phyloP scores from a whole-genome alignment of 2,888 invertebrate species.

The Sesamia inferens region DNA sequence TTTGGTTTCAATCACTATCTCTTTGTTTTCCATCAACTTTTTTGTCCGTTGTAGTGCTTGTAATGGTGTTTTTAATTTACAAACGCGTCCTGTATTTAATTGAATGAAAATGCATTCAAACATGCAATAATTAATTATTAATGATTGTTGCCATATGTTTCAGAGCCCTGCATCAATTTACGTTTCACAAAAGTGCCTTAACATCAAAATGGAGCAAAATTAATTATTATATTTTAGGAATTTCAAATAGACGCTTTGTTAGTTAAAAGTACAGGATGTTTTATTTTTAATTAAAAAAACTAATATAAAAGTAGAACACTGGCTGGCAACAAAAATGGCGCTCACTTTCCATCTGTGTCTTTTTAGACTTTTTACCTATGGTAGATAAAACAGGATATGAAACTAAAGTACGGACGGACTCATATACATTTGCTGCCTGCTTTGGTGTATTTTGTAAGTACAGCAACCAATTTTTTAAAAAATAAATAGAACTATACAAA shows the following conservation, averaged over 20 bases:
- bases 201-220: background rate
- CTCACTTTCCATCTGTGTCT: conserved; percentile 8
- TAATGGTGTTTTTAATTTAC: background rate
- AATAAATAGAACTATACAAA: background rate
- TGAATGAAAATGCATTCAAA: background rate
- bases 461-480: background rate
- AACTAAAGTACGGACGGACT: background rate
- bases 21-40: background rate
- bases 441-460: too few relatives aligned
- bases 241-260: background rate
- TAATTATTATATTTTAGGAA: background rate
- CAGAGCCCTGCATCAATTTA: background rate
- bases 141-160: background rate
- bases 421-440: background rate
- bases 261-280: background rate
- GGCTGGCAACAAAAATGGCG: background rate
- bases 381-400: conserved; percentile 24
- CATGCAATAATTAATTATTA: background rate
- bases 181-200: background rate
- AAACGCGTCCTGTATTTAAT: background rate
- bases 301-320: conserved; percentile 10
- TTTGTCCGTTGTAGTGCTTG: background rate
- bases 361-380: conserved; percentile 16
- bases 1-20: background rate
- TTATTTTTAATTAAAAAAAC: conserved; percentile 6